Base-by-base conservation (phyloP, 2,888 invertebrate species). In the Drosophila buzzatii region DNA sequence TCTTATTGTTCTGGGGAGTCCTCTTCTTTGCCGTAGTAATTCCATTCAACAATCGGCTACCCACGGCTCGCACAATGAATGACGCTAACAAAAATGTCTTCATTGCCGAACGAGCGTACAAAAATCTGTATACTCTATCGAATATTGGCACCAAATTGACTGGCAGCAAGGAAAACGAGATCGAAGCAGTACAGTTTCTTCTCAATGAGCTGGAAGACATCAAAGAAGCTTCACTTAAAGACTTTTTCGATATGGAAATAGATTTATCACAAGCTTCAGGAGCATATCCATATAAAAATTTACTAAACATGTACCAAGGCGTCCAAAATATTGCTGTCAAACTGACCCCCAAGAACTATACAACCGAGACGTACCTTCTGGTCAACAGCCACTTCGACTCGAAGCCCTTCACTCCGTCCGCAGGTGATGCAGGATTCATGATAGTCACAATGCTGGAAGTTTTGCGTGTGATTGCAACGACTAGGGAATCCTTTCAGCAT, bases 341-440 rank as follows among this genome's bases (percentile, higher is more conserved):
- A 62, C 63, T 93, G 8, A 79, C 82, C 2, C 69, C 90, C 0
- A 91, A 81, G 49, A 81, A 81, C 59, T 78, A 79, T 3, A 80
- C 71, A 1, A 91, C 90, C 35, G 66, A 86, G 16, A 84, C 85
- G 8, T 90, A 90, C 61, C 73, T 93, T 9, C 93, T 99, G 31
- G 93, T 99, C 64, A 99, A 99, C 93, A 97, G 98, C 80, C 99
- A 99, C 92, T 98, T 97, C 92, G 99, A 99, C 92, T 96, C 97
- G 39, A 97, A 98, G 72, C 96, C 97, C n/a, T 96, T 95, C 79
- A 98, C 98, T 90, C 95, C 97, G 90, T 73, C 80, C 70, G 94
- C 95, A 10, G 95, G 95, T 55, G 96, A 96, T 90, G 95, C 95
- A 91, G 95, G 94, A 18, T 94, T 94, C n/a, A 95, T 95, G 89